Evolutionary conservation across 1,140 invertebrate genomes (phyloP), one percentile per base, ranked within the genome.

Genomic region (Atta colombica): DNA sequence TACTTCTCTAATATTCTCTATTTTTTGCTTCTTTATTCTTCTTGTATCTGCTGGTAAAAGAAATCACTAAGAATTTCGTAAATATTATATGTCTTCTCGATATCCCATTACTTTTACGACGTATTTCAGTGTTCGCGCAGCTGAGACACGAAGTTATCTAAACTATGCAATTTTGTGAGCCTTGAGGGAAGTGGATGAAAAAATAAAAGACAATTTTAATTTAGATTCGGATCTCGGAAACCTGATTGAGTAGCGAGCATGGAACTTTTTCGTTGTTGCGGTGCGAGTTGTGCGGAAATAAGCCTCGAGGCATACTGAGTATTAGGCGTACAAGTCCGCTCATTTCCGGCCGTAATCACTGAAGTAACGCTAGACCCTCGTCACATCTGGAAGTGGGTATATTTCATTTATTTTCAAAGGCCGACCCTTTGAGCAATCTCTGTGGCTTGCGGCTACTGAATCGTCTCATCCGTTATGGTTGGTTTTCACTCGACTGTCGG

Each of bases 401-500:
- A 86, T 86, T 86, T 86, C 85, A 80, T 86, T 86, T 78, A 80
- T 86, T 86, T 86, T 80, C 85, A 86, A 86, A 86, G 65, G 65
- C 61, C 61, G 77, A 86, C 75, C 85, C 85, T 86, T 86, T 80
- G 85, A 80, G 85, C 74, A 86, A 86, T 86, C 75, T 86, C 85
- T 80, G 75, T 78, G 75, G 77, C 85, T 80, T 80, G 78, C 66
- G 65, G 78, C 85, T 84, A 84, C 85, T 68, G 65, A 81, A 78
- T 78, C 82, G 82, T 78, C 82, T 85, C 71, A 85, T 85, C 82
- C 75, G 53, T 60, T 8, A 85, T 63, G 74, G 60, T 77, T 68
- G 82, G 82, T 78, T 78, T 78, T 85, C 75, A 78, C 82, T 85
- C 82, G 80, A 85, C 82, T 85, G 74, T 85, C 74, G 31, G 82